Base-by-base conservation (phyloP, 1,140 invertebrate genomes). In the Olivierus martensii region DNA sequence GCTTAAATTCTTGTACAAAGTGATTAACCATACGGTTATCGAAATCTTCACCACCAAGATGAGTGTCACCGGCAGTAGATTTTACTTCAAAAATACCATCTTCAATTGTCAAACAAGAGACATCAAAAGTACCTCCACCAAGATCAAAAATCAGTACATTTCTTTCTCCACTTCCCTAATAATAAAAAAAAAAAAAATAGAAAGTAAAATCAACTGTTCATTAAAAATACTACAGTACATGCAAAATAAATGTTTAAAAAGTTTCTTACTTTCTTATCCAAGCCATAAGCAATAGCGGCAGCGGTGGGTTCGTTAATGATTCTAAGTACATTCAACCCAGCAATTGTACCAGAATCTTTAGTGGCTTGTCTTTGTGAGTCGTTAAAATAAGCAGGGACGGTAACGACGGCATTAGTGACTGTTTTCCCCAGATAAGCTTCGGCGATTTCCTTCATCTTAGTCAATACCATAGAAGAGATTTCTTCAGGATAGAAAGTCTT, bases 41-140 rank as follows among this genome's bases (percentile, higher is more conserved):
- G 2, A 43, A 43, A 2, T 43, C 41, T 9, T 43, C 41, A 0
- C 41, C 41, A 43, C 41, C 41, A 4, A 98, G 78, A 69, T 97
- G 92, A 59, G 93, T 97, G 68, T 98, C 91, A 60, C 93, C 93
- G 63, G 89, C 87, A 19, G 91, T 96, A 7, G 92, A 89, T 68
- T 92, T 93, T 17, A 95, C 91, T 71, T 95, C 91, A 68, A 94
- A 91, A 62, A 88, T 86, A 63, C 90, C 90, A 69, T 93, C 88
- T 68, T 91, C 88, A 38, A n/a, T 93, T 55, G 87, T 89, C 56
- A 96, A 73, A 65, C 95, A 88, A 21, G 90, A 94, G 11, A 95
- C 90, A 75, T 95, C 90, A 67, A 96, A 96, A 60, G 92, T 96
- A 65, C 92, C 92, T 66, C 92, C 92, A 59, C 92, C 93, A 60